These are phyloP conservation scores for Stegophylla sp. DNA, from an alignment of 2,888 invertebrate genomes.

Conservation along the genomic window DNA sequence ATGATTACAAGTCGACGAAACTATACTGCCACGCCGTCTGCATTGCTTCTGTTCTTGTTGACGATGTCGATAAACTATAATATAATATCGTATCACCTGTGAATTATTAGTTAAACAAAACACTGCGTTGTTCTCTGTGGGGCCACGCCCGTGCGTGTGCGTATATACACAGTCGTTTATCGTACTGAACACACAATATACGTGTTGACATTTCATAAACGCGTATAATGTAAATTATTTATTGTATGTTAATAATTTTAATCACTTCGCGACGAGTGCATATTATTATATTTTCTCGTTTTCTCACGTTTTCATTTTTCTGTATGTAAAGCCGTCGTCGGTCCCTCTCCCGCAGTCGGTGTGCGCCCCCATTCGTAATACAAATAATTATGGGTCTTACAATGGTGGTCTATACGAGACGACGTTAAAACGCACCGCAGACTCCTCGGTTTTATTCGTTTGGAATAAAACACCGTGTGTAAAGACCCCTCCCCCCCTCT, in stretches of 20 bases:
- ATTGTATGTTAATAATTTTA: slow-evolving; percentile 21
- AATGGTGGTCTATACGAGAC: not conserved
- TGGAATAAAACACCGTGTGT: not conserved
- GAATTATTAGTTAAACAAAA: slow-evolving; percentile 31
- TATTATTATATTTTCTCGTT: not conserved
- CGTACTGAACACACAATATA: slow-evolving; percentile 9
- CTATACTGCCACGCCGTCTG: not conserved
- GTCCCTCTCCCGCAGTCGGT: not conserved
- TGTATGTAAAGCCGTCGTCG: not conserved
- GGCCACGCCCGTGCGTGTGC: not conserved
- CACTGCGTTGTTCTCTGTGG: not conserved
- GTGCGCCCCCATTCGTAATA: not conserved
- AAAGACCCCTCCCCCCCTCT: not conserved
- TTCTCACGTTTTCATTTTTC: not conserved
- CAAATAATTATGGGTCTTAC: not conserved
- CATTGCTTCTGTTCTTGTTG: too few relatives aligned
- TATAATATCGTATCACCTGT: too few relatives aligned
- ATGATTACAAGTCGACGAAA: not conserved
- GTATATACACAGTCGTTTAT: not conserved
- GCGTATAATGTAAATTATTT: not conserved
- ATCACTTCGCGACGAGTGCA: not conserved
- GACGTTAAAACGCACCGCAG: not conserved
- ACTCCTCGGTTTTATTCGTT: not conserved
- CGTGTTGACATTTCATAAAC: slow-evolving; percentile 32
- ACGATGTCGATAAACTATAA: not conserved